phyloP scores from a whole-genome alignment of 1,140 invertebrate genomes.

The Danaus melanippus region DNA sequence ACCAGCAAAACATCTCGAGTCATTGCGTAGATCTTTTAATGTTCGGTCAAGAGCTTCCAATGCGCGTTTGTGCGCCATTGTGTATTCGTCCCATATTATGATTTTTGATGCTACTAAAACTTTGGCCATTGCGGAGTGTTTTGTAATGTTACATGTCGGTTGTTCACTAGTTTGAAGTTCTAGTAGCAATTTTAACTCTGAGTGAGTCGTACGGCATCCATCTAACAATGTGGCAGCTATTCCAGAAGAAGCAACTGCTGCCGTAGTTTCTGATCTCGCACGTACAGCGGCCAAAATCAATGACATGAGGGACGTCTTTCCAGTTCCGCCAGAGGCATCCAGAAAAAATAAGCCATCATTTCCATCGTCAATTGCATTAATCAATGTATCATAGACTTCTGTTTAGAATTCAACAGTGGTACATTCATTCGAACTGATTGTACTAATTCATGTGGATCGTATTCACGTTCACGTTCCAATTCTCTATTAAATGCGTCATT shows the following conservation, averaged over 20 bases:
- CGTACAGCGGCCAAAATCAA: slow-evolving; percentile 43
- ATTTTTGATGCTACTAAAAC: slow-evolving; percentile 40
- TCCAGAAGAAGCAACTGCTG: slow-evolving; percentile 70
- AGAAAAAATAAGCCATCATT: slow-evolving; percentile 45
- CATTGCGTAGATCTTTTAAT: slow-evolving; percentile 25
- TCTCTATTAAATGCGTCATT: slow-evolving; percentile 40
- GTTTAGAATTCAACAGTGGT: slow-evolving; percentile 36
- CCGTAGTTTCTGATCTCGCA: slow-evolving; percentile 35
- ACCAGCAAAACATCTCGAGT: slow-evolving; percentile 26
- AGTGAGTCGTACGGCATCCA: slow-evolving; percentile 66
- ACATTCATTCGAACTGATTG: slow-evolving; percentile 36
- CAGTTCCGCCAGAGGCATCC: slow-evolving; percentile 49
- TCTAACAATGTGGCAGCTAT: slow-evolving; percentile 71
- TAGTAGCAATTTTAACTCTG: slow-evolving; percentile 33
- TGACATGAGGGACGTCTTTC: slow-evolving; percentile 46
- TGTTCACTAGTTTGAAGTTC: slow-evolving; percentile 17
- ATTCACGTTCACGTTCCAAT: slow-evolving; percentile 38
- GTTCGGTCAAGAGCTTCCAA: not conserved
- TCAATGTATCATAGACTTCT: slow-evolving; percentile 48
- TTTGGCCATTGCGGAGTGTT: slow-evolving; percentile 21
- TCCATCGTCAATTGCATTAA: slow-evolving; percentile 37
- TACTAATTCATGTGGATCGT: slow-evolving; percentile 28
- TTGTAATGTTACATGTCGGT: slow-evolving; percentile 17
- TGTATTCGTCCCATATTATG: slow-evolving; percentile 12
- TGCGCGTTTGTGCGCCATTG: not conserved